Conservation (phyloP, 2,797 vertebrate species). For the Peromyscus eremicus region DNA sequence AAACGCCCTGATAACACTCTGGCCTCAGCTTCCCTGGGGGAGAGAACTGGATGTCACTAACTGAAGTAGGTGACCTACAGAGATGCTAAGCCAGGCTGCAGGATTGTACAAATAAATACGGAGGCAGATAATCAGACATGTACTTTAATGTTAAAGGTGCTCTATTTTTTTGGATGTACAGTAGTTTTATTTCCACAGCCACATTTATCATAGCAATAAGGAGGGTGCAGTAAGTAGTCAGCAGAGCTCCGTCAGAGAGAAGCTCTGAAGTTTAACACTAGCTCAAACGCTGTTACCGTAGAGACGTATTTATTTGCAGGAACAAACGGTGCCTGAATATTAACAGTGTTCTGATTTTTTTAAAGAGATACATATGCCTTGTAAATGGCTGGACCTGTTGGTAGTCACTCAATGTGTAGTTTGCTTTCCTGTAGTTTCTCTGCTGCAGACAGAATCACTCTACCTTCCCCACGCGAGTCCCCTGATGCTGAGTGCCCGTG, state of each 20-base stretch:
- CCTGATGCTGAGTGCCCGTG: constrained; percentile 86
- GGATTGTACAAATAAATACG: constrained; percentile 88
- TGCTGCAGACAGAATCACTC: constrained; percentile 86
- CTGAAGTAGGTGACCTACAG: constrained; percentile 83
- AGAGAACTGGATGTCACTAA: constrained; percentile 72
- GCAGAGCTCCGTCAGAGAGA: constrained; percentile 88
- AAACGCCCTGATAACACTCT: not conserved
- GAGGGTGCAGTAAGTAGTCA: constrained; percentile 90
- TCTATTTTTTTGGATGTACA: constrained; percentile 93
- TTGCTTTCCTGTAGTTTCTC: constrained; percentile 88
- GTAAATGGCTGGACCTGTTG: constrained; percentile 90
- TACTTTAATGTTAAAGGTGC: constrained; percentile 94
- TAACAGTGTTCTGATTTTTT: constrained; percentile 91
- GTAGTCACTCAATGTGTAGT: constrained; percentile 83
- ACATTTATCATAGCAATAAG: constrained; percentile 98
- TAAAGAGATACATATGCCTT: constrained; percentile 92
- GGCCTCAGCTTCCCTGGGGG: constrained; percentile 67
- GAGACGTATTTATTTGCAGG: constrained; percentile 94
- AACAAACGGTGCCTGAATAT: constrained; percentile 95
- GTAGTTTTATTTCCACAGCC: constrained; percentile 94
- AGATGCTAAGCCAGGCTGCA: constrained; percentile 85
- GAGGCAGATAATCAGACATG: constrained; percentile 88
- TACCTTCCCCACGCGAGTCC: constrained; percentile 84
- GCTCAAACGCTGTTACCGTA: constrained; percentile 90
- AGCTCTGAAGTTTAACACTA: constrained; percentile 91